Conservation (phyloP, 2,113 vertebrate species). For the Pampusana beccarii region DNA sequence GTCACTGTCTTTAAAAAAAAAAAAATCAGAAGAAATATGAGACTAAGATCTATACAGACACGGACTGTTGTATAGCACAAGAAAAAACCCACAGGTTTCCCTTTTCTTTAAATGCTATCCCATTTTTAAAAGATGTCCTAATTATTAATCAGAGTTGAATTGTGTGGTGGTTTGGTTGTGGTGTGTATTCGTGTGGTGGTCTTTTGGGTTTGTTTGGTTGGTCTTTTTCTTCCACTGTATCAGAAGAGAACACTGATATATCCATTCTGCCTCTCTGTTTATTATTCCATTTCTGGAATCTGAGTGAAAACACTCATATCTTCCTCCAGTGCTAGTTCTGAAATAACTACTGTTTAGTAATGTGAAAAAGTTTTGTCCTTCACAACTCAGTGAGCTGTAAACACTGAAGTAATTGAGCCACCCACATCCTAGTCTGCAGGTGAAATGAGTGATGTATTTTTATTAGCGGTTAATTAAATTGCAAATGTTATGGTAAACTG, state of each 20-base stretch:
- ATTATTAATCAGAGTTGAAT: neutral
- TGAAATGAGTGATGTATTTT: slow-evolving; percentile 39
- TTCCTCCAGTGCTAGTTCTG: neutral
- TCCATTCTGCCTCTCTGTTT: neutral
- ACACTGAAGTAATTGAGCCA: slow-evolving; percentile 50
- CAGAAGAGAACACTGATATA: neutral
- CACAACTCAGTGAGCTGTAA: slow-evolving; percentile 53
- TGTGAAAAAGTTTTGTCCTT: slow-evolving; percentile 36
- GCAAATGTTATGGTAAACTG: slow-evolving; percentile 43
- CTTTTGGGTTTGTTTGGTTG: no score
- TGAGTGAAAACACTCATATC: neutral
- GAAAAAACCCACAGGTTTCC: neutral
- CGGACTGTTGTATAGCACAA: neutral
- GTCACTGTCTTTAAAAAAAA: neutral
- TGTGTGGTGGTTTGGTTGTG: neutral
- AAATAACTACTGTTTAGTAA: neutral
- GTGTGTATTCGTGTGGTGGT: no score
- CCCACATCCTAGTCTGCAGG: slow-evolving; percentile 4
- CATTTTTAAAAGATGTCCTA: neutral
- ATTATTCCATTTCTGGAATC: slow-evolving; percentile 23
- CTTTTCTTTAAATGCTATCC: neutral
- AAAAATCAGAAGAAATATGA: neutral
- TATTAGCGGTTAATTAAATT: slow-evolving; percentile 62
- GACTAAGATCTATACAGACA: neutral
- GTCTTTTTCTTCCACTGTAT: neutral